Base-by-base conservation (phyloP, 2,888 invertebrate genomes). In the Platycheirus rosarum region DNA sequence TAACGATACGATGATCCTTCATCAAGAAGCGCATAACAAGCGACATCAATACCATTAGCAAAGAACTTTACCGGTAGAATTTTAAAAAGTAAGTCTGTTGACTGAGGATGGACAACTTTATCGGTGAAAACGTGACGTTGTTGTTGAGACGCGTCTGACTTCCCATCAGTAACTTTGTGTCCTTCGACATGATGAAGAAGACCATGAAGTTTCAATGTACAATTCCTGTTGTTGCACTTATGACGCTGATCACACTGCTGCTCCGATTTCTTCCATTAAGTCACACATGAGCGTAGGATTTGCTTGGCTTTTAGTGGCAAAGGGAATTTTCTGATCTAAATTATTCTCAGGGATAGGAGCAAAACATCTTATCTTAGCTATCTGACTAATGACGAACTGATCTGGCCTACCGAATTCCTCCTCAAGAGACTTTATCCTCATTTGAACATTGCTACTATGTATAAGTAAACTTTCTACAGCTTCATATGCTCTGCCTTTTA, bases 271-370 rank as follows among this genome's bases (percentile, higher is more conserved):
- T 14, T 1, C 14, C 14, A 4, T 29, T 16, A 84, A 18, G 23
- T 80, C 68, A 0, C 79, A 68, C 73, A 84, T 63, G 1, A 85
- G 55, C 11, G 62, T 79, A 7, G 79, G 75, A 20, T 79, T 84
- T 0, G 23, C 8, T 14, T 84, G 14, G 23, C 79, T 84, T n/a
- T 48, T 26, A 4, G 46, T 46, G 5, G 46, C 46, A 23, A 23
- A 23, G 6, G 46, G 46, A 1, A 48, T 48, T 8, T 20, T 48
- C 8, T 48, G n/a, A 3, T 53, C 16, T 4, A 35, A 16, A 18
- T 11, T 32, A 7, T 14, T 14, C 5, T 35, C 35, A n/a, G 53
- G 6, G 0, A 37, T 53, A 20, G 53, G 20, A 11, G 9, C 7
- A 2, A 35, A 13, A 3, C 4, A 14, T 13, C 35, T 23, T 23